These are phyloP conservation scores for Catharus ustulatus DNA, from an alignment of 2,797 vertebrate species.

Conservation along the genomic window DNA sequence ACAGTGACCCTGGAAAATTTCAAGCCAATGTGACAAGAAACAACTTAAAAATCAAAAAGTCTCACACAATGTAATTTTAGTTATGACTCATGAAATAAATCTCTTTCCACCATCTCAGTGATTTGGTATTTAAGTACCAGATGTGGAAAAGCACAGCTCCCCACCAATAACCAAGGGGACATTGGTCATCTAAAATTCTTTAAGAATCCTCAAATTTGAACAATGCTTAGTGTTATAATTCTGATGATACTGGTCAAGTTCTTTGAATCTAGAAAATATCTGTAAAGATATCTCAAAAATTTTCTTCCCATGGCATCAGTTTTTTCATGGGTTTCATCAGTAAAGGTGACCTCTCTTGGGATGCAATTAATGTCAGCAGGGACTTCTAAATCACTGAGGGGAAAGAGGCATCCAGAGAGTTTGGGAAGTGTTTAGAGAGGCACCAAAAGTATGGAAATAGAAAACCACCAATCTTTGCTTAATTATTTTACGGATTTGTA, in stretches of 20 bases:
- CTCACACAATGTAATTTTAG: neutral
- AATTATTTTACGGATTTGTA: constrained; percentile 44
- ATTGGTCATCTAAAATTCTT: neutral
- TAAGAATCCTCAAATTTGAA: neutral
- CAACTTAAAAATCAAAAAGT: neutral
- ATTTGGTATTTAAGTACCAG: neutral
- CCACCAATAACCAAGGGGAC: neutral
- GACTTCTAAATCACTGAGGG: neutral
- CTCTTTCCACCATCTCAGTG: neutral
- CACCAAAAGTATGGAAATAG: neutral
- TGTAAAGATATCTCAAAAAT: neutral
- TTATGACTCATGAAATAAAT: neutral
- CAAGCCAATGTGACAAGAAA: neutral
- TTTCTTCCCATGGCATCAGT: neutral
- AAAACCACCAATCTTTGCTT: neutral
- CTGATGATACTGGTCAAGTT: neutral
- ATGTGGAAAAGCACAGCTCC: neutral
- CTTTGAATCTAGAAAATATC: neutral
- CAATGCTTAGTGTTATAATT: neutral
- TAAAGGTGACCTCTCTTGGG: neutral
- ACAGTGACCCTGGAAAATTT: neutral
- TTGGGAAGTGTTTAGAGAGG: neutral
- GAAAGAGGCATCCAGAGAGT: neutral
- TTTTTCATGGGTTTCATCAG: neutral
- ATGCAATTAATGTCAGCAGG: neutral